These are phyloP conservation scores for Sicus ferrugineus DNA, from an alignment of 2,888 invertebrate species.

Conservation along the genomic window DNA sequence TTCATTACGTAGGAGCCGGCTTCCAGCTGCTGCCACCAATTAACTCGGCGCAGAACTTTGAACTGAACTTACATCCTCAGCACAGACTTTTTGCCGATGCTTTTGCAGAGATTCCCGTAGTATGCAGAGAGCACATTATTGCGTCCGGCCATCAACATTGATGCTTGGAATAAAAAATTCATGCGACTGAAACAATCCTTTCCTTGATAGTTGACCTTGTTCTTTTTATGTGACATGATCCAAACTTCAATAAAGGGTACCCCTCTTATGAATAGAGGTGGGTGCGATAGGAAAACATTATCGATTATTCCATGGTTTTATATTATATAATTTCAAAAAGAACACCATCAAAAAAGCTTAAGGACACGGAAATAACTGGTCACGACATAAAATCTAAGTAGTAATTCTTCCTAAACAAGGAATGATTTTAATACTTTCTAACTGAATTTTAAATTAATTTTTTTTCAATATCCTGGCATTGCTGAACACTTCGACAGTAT, in stretches of 20 bases:
- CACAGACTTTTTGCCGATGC: constrained; percentile 59
- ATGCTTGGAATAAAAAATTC: constrained; percentile 63
- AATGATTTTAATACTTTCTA: no score
- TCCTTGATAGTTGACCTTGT: constrained; percentile 43
- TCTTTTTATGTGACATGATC: constrained; percentile 30
- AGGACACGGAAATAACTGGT: background rate
- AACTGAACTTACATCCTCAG: constrained; percentile 56
- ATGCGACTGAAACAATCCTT: constrained; percentile 57
- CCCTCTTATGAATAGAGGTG: background rate
- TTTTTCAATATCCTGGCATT: no score
- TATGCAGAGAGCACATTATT: constrained; percentile 56
- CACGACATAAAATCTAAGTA: background rate
- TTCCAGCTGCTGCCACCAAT: no score
- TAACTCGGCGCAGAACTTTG: background rate
- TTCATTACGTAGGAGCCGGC: no score
- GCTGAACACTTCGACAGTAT: no score
- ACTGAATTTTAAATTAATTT: no score
- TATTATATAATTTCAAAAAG: background rate
- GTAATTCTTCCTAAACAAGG: no score
- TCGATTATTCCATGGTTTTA: no score
- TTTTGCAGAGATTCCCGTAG: constrained; percentile 59
- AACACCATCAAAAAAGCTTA: background rate
- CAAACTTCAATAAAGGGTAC: background rate
- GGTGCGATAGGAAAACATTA: background rate
- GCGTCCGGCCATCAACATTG: constrained; percentile 57